Base-by-base conservation (phyloP, 2,888 invertebrate species). In the Athetis lepigone region DNA sequence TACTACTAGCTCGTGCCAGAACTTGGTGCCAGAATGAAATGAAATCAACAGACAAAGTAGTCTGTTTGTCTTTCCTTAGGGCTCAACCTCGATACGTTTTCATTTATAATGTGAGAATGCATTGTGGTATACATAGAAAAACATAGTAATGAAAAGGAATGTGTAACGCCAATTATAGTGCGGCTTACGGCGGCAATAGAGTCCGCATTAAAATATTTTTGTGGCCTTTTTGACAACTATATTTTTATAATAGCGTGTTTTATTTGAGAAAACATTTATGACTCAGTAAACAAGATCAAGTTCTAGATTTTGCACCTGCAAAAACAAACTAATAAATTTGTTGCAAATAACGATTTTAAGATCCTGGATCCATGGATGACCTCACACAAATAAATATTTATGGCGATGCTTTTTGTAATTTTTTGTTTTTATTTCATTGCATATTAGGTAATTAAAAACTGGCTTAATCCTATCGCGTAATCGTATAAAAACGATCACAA, bases 321-420 rank as follows among this genome's bases (percentile, higher is more conserved):
- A n/a, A 74, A 81, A 79, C 73, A 77, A 77, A 43, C 52, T 67
- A 55, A 54, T 70, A 70, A 63, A 64, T 67, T 29, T 16, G 19
- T 19, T 16, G 4, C 13, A 51, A 67, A 57, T 39, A 6, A 42
- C 40, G 47, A 67, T 47, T 25, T 40, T 42, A 37, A 51, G 39
- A 21, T 47, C 49, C 63, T 57, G 39, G 59, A 42, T 43, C 16
- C 43, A 64, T 65, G 42, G 29, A 43, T 75, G 75, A 77, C 13
- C 36, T 49, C 18, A 21, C 37, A 21, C 21, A 19, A 36, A 25
- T 33, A 42, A 45, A 68, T 49, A 40, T 56, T 42, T 55, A 42
- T 23, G 25, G 33, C 27, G 8, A 21, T 29, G 11, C 18, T 45
- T 39, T 2, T 13, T 4, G 13, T 33, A 33, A 9, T 33, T 29